Evolutionary conservation across 2,888 invertebrate genomes (phyloP).

Genomic region (Ectemnius cavifrons): DNA sequence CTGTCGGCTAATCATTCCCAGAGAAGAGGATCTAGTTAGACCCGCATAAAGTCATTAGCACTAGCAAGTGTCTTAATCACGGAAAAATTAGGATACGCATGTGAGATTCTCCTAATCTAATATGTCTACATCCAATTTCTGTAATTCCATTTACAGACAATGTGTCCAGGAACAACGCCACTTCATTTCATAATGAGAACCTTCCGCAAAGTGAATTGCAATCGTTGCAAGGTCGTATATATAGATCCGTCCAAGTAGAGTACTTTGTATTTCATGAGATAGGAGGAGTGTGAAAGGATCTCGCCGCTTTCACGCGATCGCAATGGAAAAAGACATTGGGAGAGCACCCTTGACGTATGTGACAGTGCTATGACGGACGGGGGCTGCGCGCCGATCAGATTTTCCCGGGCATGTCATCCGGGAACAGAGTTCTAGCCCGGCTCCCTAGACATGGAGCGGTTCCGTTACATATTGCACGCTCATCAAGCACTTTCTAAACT

Average conservation of each 20-base stretch:
- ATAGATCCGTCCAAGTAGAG: no score
- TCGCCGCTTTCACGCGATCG: constrained; percentile 9
- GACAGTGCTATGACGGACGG: no score
- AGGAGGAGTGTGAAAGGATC: not conserved
- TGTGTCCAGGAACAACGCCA: no score
- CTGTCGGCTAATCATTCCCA: constrained; percentile 49
- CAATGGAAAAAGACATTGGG: no score
- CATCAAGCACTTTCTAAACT: constrained; percentile 56
- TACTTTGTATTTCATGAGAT: not conserved
- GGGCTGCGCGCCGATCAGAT: not conserved
- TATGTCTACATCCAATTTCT: no score
- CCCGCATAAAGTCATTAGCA: constrained; percentile 24
- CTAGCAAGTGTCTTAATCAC: constrained; percentile 15
- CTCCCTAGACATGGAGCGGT: constrained; percentile 10
- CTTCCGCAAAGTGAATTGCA: no score
- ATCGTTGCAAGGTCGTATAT: no score
- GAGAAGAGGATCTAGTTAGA: constrained; percentile 29
- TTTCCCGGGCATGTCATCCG: constrained; percentile 8
- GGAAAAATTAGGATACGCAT: no score
- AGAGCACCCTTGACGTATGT: no score
- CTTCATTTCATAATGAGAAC: no score
- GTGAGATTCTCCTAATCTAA: no score
- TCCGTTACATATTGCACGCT: constrained; percentile 47
- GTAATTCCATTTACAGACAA: no score
- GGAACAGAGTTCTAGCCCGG: constrained; percentile 15